phyloP scores from a whole-genome alignment of 2,113 vertebrate species.

The Thomomys bottae region DNA sequence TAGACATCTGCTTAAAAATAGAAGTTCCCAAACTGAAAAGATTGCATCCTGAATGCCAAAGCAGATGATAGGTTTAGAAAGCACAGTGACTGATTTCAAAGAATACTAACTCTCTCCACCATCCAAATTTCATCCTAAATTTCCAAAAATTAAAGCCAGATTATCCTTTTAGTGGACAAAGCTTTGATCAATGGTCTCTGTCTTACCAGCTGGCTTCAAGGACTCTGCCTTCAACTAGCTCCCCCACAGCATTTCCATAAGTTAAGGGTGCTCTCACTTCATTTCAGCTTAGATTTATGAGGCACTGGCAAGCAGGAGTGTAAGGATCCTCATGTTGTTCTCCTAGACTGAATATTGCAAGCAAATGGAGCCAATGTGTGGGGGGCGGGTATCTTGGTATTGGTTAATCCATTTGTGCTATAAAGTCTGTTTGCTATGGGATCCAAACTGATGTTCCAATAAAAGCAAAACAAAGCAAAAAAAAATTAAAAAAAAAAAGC shows the following conservation, averaged over 20 bases:
- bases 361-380: not conserved
- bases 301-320: slow-evolving; percentile 28
- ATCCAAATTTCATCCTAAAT: not conserved
- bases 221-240: not conserved
- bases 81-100: slow-evolving; percentile 42
- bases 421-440: not conserved
- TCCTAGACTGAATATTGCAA: slow-evolving; percentile 34
- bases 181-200: slow-evolving; percentile 2
- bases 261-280: slow-evolving; percentile 49
- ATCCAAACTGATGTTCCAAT: not conserved
- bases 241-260: not conserved
- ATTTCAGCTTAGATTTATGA: slow-evolving; percentile 49
- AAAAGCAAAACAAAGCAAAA: slow-evolving; percentile 61
- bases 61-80: not conserved
- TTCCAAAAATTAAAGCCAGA: slow-evolving; percentile 48
- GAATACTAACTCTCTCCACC: not conserved
- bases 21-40: slow-evolving; percentile 24
- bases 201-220: slow-evolving; percentile 18
- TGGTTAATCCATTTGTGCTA: slow-evolving; percentile 6
- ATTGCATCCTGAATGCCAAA: slow-evolving; percentile 37
- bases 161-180: slow-evolving; percentile 42
- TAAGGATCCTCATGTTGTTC: not conserved
- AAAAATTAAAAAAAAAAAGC: not conserved
- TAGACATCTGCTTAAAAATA: slow-evolving; percentile 1
- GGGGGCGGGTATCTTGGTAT: not conserved